phyloP scores from a whole-genome alignment of 35 echinoderm and acorn worm species.

The Lytechinus pictus region DNA sequence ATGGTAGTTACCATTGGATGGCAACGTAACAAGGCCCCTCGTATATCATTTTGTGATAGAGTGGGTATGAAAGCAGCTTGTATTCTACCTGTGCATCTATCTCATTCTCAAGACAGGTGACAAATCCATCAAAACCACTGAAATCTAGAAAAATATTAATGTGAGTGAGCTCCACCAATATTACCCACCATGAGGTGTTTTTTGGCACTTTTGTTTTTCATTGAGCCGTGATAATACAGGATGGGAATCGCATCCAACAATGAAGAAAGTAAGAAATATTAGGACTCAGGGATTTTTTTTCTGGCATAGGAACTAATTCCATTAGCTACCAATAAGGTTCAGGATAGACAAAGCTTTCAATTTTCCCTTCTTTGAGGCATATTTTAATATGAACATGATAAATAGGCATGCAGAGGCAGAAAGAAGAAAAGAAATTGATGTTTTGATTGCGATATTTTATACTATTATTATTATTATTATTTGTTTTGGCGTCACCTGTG shows the following conservation, averaged over 20 bases:
- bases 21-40: no score
- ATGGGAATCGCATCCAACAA: not conserved
- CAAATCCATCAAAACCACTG: not conserved
- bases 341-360: not conserved
- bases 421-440: not conserved
- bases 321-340: not conserved
- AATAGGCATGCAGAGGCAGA: not conserved
- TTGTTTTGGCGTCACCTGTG: no score
- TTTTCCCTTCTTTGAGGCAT: not conserved
- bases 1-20: no score
- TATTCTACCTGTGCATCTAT: not conserved
- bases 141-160: not conserved
- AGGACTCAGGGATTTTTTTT: not conserved
- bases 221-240: not conserved
- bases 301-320: not conserved
- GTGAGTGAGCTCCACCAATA: not conserved
- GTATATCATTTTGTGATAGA: no score
- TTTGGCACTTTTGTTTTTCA: slow-evolving; percentile 3
- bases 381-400: not conserved
- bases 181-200: not conserved
- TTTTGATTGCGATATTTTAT: no score
- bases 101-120: not conserved
- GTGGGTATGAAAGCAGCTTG: not conserved
- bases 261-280: not conserved
- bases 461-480: no score